phyloP scores from a whole-genome alignment of 2,888 invertebrate species.

The Mylabris sibirica region DNA sequence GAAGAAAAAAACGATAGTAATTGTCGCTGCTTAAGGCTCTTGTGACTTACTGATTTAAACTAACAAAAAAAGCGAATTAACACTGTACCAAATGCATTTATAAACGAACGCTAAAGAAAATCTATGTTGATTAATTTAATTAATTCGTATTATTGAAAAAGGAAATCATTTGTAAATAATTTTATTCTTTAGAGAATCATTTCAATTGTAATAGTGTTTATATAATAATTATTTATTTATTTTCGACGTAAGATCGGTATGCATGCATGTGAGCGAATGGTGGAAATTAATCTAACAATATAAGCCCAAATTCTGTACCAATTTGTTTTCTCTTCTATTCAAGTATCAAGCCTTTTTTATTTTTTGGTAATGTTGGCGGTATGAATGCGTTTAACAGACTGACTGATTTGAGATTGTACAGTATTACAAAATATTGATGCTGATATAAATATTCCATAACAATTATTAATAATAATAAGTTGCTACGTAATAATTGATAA shows the following conservation, averaged over 20 bases:
- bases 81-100: constrained; percentile 53
- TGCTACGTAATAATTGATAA: constrained; percentile 34
- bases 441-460: constrained; percentile 50
- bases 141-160: constrained; percentile 45
- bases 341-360: too few relatives aligned
- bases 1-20: constrained; percentile 20
- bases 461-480: constrained; percentile 33
- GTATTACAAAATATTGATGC: constrained; percentile 55
- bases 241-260: constrained; percentile 25
- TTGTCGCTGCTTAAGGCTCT: constrained; percentile 38
- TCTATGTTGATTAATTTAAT: constrained; percentile 51
- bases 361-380: neutral
- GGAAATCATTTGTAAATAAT: constrained; percentile 53
- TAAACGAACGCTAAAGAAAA: constrained; percentile 27
- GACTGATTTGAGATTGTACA: constrained; percentile 52
- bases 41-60: constrained; percentile 45
- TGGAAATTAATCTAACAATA: neutral
- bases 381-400: constrained; percentile 3
- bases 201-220: constrained; percentile 37
- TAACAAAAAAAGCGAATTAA: neutral
- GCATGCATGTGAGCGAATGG: constrained; percentile 23
- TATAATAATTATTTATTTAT: constrained; percentile 39
- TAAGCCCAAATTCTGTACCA: constrained; percentile 6
- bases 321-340: neutral
- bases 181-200: constrained; percentile 37